phyloP scores from a whole-genome alignment of 1,140 invertebrate genomes.

The Forficula auricularia region DNA sequence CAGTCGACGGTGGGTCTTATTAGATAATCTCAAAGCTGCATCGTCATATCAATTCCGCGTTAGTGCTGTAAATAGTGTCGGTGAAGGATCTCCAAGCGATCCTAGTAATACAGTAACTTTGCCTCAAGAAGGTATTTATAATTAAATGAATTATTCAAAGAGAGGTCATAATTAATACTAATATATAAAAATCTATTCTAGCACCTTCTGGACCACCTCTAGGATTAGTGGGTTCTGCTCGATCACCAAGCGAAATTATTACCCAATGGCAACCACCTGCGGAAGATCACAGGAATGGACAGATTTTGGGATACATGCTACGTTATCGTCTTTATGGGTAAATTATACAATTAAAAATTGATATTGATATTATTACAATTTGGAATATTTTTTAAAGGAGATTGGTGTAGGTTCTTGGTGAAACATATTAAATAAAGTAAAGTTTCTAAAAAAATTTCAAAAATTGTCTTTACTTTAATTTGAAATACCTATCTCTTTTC shows the following conservation, averaged over 20 bases:
- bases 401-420: too few relatives aligned
- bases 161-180: too few relatives aligned
- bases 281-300: conserved; percentile 85
- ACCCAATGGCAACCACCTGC: conserved; percentile 91
- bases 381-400: too few relatives aligned
- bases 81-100: conserved; percentile 76
- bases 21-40: conserved; percentile 80
- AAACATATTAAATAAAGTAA: too few relatives aligned
- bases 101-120: conserved; percentile 72
- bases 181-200: conserved; percentile 30
- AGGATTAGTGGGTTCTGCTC: conserved; percentile 76
- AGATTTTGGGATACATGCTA: conserved; percentile 82
- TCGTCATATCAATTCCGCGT: conserved; percentile 91
- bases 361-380: too few relatives aligned
- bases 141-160: conserved; percentile 19
- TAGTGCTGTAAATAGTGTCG: conserved; percentile 85
- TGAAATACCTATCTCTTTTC: too few relatives aligned
- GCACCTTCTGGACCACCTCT: conserved; percentile 76
- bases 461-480: too few relatives aligned
- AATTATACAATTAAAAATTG: too few relatives aligned
- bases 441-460: too few relatives aligned
- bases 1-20: conserved; percentile 53
- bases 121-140: conserved; percentile 70
- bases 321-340: conserved; percentile 76
- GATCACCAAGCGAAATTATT: conserved; percentile 87